Percentiles rank a stretch among this genome's conserved stretches.
phyloP scores from a whole-genome alignment of 2,797 vertebrate species.

The Acipenser oxyrinchus region DNA sequence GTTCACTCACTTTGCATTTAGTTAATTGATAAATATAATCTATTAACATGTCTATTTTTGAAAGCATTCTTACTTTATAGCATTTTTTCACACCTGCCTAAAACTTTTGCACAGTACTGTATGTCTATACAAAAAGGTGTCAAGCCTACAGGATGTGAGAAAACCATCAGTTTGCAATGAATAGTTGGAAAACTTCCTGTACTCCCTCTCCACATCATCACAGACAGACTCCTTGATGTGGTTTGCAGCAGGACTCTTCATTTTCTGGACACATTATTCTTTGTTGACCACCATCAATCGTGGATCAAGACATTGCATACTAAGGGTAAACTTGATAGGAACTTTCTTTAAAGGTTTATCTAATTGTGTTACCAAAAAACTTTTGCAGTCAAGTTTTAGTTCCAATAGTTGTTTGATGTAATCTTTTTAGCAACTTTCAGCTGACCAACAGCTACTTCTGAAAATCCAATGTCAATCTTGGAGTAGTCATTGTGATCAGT shows the following conservation, averaged over 20 bases:
- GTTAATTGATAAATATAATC: too few relatives aligned
- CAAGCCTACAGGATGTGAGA: background rate
- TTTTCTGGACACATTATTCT: too few relatives aligned
- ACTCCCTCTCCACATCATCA: background rate
- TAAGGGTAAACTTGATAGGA: slow-evolving; percentile 16
- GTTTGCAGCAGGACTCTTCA: background rate
- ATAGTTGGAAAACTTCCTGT: background rate
- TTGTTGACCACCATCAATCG: slow-evolving; percentile 11
- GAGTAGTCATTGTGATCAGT: slow-evolving; percentile 17
- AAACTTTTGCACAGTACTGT: too few relatives aligned
- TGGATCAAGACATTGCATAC: slow-evolving; percentile 23
- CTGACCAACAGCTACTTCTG: slow-evolving; percentile 17
- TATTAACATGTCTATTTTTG: too few relatives aligned
- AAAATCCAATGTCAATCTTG: slow-evolving; percentile 19
- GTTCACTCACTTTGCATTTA: too few relatives aligned
- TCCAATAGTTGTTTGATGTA: slow-evolving; percentile 17
- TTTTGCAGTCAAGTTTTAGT: slow-evolving; percentile 21
- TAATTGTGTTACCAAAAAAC: slow-evolving; percentile 18
- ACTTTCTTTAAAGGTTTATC: slow-evolving; percentile 21
- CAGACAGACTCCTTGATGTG: background rate
- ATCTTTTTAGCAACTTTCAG: slow-evolving; percentile 19
- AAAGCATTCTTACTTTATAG: too few relatives aligned
- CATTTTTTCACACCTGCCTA: too few relatives aligned
- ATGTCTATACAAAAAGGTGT: background rate
- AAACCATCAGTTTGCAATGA: background rate